These are phyloP conservation scores for Epinephelus fuscoguttatus DNA, from an alignment of 2,113 vertebrate genomes.

Conservation along the genomic window DNA sequence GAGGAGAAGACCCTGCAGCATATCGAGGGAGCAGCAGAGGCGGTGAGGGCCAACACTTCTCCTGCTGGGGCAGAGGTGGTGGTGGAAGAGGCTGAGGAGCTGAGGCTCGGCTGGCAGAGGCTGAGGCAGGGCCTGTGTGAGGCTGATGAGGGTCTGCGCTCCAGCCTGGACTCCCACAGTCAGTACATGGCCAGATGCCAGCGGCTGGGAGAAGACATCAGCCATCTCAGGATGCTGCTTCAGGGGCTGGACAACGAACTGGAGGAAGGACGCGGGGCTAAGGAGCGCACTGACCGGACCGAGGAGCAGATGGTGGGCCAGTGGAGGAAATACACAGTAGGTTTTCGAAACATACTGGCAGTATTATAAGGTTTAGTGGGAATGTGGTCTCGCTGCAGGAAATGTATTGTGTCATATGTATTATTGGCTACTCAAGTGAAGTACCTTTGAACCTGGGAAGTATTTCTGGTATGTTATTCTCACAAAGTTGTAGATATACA, in stretches of 20 bases:
- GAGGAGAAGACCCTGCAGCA: slow-evolving; percentile 85
- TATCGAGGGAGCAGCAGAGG: slow-evolving; percentile 84
- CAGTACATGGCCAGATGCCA: slow-evolving; percentile 81
- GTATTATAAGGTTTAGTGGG: not conserved
- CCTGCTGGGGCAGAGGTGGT: slow-evolving; percentile 88
- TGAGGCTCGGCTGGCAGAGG: slow-evolving; percentile 87
- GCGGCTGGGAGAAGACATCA: slow-evolving; percentile 85
- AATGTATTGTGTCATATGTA: not conserved
- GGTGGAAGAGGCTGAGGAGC: slow-evolving; percentile 86
- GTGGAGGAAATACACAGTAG: slow-evolving; percentile 89
- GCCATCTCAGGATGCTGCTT: slow-evolving; percentile 80
- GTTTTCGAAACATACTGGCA: not conserved
- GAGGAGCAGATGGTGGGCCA: slow-evolving; percentile 88
- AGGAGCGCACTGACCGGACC: slow-evolving; percentile 55
- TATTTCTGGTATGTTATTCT: no score
- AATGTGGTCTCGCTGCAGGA: not conserved
- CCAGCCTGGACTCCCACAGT: slow-evolving; percentile 79
- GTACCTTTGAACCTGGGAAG: no score
- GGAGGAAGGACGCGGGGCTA: slow-evolving; percentile 63
- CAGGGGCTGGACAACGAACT: slow-evolving; percentile 84
- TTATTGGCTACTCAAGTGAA: no score
- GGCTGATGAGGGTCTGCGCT: slow-evolving; percentile 81
- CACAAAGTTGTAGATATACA: no score
- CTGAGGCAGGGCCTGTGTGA: slow-evolving; percentile 81
- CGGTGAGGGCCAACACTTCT: slow-evolving; percentile 87